Base-by-base conservation (phyloP, 2,888 invertebrate species). In the Sphaeridia pumilis region DNA sequence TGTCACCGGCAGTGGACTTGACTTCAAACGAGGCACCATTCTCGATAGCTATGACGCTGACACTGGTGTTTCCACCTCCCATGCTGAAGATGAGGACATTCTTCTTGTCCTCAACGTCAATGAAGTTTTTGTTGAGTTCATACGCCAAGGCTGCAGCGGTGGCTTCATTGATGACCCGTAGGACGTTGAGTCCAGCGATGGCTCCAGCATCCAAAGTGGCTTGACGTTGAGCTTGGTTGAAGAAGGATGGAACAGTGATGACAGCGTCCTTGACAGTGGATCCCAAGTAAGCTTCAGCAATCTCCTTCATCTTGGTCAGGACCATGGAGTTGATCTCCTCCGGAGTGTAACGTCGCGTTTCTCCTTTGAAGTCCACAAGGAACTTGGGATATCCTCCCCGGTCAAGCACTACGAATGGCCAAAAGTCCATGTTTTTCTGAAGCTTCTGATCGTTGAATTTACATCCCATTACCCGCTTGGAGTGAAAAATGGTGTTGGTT, bases 341-440 rank as follows among this genome's bases (percentile, higher is more conserved):
- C 1, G 78, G 77, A 69, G 71, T 74, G 69, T 78, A 79, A 53
- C 49, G n/a, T n/a, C n/a, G n/a, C n/a, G n/a, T n/a, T 31, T 31
- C 31, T 14, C 31, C 31, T 14, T 31, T 31, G 14, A 31, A 31
- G 10, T 31, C 31, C 31, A 31, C 31, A 10, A 10, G 10, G 31
- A 31, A 10, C 31, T 10, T 31, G 7, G 31, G 31, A 7, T 31
- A 10, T 7, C 10, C 14, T 14, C 47, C 83, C 81, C 77, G 76
- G 68, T 83, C 83, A 69, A 83, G 72, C 2, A 92, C 89, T 69
- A 83, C 84, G 70, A 93, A 93, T 45, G 93, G 92, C 84, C 90
- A 93, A 72, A 85, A 85, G 73, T 90, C 88, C 78, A 92, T 84
- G 70, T 94, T 93, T 46, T 80, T 81, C 74, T 93, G 92, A 52